These are phyloP conservation scores for Pocillopora grandis DNA, from an alignment of 92 coral and sea anemone species.

Conservation along the genomic window DNA sequence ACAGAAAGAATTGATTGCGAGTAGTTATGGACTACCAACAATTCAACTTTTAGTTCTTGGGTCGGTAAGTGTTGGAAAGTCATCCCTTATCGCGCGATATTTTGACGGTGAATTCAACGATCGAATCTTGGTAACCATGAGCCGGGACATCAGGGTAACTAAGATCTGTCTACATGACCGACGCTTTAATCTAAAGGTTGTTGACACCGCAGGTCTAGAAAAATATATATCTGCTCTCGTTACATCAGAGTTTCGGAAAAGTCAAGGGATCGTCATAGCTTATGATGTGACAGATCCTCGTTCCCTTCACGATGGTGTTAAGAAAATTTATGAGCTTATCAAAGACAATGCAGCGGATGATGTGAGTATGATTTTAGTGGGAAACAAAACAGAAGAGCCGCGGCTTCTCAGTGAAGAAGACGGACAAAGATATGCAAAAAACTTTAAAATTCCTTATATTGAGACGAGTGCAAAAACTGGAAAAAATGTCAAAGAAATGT, in stretches of 20 bases:
- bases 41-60: conserved; percentile 3
- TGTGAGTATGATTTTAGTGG: not conserved
- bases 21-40: no score
- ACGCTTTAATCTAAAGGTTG: not conserved
- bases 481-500: not conserved
- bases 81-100: not conserved
- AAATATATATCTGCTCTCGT: not conserved
- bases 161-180: not conserved
- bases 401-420: not conserved
- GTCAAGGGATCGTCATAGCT: not conserved
- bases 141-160: not conserved
- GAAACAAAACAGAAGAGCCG: conserved; percentile 1
- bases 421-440: not conserved
- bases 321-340: not conserved
- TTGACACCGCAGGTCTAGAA: not conserved
- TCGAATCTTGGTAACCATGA: not conserved
- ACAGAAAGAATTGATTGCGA: not conserved
- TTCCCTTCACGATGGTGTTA: not conserved
- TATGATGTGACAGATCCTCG: not conserved
- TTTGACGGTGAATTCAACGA: not conserved
- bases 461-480: conserved; percentile 8
- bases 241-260: not conserved
- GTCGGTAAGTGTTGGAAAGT: not conserved
- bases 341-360: not conserved
- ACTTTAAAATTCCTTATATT: not conserved